Conservation (phyloP, 1,140 invertebrate species). For the Thaumetopoea pityocampa region DNA sequence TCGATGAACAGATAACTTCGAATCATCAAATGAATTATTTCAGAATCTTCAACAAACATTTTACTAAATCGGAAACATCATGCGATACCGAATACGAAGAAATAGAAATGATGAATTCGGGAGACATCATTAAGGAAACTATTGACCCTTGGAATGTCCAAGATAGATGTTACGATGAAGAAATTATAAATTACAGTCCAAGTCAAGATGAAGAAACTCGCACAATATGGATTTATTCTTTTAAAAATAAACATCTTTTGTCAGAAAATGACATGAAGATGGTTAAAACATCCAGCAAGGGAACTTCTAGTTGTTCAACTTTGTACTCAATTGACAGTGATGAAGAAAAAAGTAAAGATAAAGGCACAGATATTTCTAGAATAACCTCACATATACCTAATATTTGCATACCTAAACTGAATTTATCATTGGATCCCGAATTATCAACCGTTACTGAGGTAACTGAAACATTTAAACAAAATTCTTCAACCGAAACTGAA, state of each 20-base stretch:
- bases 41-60: slow-evolving; percentile 36
- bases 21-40: slow-evolving; percentile 34
- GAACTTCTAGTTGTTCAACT: slow-evolving; percentile 23
- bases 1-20: slow-evolving; percentile 4
- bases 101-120: slow-evolving; percentile 19
- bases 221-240: slow-evolving; percentile 51
- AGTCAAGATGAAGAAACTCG: slow-evolving; percentile 28
- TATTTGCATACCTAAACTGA: slow-evolving; percentile 38
- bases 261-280: slow-evolving; percentile 31
- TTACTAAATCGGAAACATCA: slow-evolving; percentile 26
- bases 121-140: slow-evolving; percentile 9
- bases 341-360: slow-evolving; percentile 21
- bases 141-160: slow-evolving; percentile 3
- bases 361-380: slow-evolving; percentile 19
- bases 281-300: slow-evolving; percentile 28
- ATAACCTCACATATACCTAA: slow-evolving; percentile 38
- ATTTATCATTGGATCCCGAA: slow-evolving; percentile 34
- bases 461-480: slow-evolving; percentile 35
- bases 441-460: slow-evolving; percentile 57
- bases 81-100: slow-evolving; percentile 25
- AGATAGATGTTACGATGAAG: slow-evolving; percentile 18
- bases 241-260: slow-evolving; percentile 41
- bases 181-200: slow-evolving; percentile 20
- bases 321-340: slow-evolving; percentile 28
- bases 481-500: slow-evolving; percentile 12